phyloP scores from a whole-genome alignment of 2,797 vertebrate species.

The Darevskia mixta region DNA sequence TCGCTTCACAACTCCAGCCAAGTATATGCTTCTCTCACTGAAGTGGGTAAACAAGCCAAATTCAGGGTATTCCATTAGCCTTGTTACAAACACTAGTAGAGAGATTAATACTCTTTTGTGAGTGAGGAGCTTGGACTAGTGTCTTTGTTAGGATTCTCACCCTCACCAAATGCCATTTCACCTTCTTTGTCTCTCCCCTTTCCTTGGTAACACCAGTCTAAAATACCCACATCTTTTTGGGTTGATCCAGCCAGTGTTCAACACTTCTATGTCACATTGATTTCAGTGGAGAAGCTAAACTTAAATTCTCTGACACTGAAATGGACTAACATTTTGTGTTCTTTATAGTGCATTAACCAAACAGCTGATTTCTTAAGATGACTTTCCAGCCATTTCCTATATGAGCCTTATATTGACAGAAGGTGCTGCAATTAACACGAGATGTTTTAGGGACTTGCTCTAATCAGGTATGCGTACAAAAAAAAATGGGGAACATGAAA shows the following conservation, averaged over 20 bases:
- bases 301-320: background rate
- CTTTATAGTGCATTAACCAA: background rate
- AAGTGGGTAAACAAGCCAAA: no score
- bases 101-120: background rate
- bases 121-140: background rate
- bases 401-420: background rate
- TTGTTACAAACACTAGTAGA: background rate
- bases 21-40: background rate
- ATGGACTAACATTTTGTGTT: background rate
- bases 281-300: background rate
- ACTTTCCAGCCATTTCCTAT: background rate
- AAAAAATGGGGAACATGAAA: background rate
- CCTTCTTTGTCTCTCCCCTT: background rate
- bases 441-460: background rate
- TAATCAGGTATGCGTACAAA: background rate
- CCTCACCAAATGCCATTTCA: background rate
- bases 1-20: background rate
- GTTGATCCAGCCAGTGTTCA: background rate
- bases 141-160: background rate
- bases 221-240: background rate
- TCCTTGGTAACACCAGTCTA: background rate
- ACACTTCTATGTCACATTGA: background rate
- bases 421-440: background rate
- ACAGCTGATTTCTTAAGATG: background rate
- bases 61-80: background rate